Percentiles rank a stretch among this genome's conserved stretches.
phyloP scores from a whole-genome alignment of 1,140 invertebrate species.

The Penaeus japonicus region DNA sequence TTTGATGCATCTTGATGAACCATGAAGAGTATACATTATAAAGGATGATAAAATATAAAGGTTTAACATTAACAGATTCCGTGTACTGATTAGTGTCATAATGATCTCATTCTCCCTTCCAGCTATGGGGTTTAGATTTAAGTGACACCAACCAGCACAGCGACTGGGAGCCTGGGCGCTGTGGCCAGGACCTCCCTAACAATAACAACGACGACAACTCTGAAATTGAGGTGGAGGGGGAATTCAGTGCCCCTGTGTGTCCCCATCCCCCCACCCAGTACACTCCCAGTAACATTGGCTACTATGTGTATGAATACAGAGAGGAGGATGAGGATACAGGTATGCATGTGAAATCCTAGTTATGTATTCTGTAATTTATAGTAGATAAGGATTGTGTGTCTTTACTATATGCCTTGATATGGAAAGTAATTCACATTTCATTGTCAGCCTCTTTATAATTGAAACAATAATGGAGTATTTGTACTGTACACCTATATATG shows the following conservation, averaged over 20 bases:
- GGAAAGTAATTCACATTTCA: too few species aligned
- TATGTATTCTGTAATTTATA: background rate
- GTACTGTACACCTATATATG: too few species aligned
- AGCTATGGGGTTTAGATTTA: slow-evolving; percentile 50
- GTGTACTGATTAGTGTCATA: background rate
- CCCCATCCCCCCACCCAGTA: slow-evolving; percentile 13
- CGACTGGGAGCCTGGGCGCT: slow-evolving; percentile 42
- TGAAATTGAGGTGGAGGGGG: slow-evolving; percentile 23
- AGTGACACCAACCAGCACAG: slow-evolving; percentile 53
- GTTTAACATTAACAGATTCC: background rate
- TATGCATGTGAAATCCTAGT: background rate
- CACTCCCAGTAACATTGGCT: slow-evolving; percentile 49
- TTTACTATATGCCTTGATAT: too few species aligned
- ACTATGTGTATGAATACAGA: slow-evolving; percentile 54
- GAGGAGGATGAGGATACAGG: slow-evolving; percentile 54
- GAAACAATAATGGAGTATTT: too few species aligned
- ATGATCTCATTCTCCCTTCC: background rate
- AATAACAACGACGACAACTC: slow-evolving; percentile 36
- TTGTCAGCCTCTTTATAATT: too few species aligned
- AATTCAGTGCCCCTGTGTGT: slow-evolving; percentile 4
- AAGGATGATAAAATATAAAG: background rate
- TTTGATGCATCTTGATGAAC: too few species aligned
- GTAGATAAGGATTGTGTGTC: too few species aligned
- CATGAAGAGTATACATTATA: too few species aligned
- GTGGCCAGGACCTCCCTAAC: slow-evolving; percentile 21